Evolutionary conservation across 2,888 invertebrate species (phyloP), one percentile per base, ranked within the genome.

Genomic region (Antitype chi): DNA sequence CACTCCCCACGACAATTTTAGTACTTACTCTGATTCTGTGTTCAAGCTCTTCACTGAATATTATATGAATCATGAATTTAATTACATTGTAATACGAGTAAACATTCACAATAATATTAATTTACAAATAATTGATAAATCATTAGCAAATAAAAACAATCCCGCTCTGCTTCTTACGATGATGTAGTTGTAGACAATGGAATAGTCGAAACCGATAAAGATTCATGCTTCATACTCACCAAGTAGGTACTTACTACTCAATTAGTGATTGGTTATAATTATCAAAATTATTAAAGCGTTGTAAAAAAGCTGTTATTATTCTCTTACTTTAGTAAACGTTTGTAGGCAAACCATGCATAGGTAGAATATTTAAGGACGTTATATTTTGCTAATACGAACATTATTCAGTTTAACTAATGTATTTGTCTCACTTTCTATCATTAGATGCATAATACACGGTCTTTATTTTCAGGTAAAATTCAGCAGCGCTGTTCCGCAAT

Each of bases 381-480:
- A 3, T 3, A 2, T 47, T 62, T 49, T 23, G 49, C 49, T 74
- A 25, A 28, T 17, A 28, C 32, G 9, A 15, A 32, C 4, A 47
- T 32, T 28, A 1, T 53, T 15, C 32, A 66, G n/a, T 43, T 11
- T 2, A 43, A 53, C 13, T 55, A 72, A 73, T 47, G n/a, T 53
- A 15, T 0, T 43, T 28, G 5, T 17, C 5, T 32, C 23, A 43
- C 5, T 62, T 71, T 43, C 6, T 17, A 49, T 5, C 20, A 20
- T 11, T 25, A 20, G 28, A 57, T 63, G n/a, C 25, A 43, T 70
- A 81, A 71, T 62, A 57, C 15, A 80, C 20, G 13, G 4, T 74
- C 25, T 70, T 63, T 70, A 60, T 67, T 87, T 87, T 74, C 84
- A 87, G 87, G 77, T 85, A 78, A 67, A 66, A 55, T 76, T 76